A percentile compares a stretch with the other conserved stretches of the same genome.
Evolutionary conservation across 2,797 vertebrate species (phyloP).

Genomic region (Pangasius sanitwongsei): DNA sequence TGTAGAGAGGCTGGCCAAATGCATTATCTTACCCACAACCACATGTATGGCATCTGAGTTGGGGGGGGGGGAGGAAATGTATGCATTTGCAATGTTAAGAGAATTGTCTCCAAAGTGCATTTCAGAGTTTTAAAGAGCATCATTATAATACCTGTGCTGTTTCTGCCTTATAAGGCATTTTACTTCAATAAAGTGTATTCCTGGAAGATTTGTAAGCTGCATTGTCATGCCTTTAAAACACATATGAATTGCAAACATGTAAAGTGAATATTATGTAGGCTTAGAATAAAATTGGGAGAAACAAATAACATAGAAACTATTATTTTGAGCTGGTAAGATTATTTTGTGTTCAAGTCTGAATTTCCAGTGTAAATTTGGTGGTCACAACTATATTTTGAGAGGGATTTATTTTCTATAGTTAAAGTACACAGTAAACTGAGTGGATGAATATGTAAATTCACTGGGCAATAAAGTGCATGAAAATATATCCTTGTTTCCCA

Average conservation of each 20-base stretch:
- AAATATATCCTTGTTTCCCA: constrained; percentile 28
- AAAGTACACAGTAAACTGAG: constrained; percentile 36
- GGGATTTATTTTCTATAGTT: not conserved
- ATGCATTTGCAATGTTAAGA: constrained; percentile 42
- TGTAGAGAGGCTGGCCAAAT: constrained; percentile 71
- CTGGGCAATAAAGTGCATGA: constrained; percentile 55
- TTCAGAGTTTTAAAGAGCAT: constrained; percentile 59
- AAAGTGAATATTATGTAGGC: constrained; percentile 13
- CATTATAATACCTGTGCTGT: constrained; percentile 67
- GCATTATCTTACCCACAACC: constrained; percentile 44
- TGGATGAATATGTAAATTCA: constrained; percentile 34
- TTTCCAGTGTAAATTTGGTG: not conserved
- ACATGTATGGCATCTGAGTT: constrained; percentile 72
- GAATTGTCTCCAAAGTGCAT: constrained; percentile 51
- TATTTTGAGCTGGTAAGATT: not conserved
- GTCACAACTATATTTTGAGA: not conserved
- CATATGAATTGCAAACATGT: constrained; percentile 5
- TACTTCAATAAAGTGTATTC: constrained; percentile 80
- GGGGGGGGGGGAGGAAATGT: not conserved
- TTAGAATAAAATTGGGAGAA: constrained; percentile 32
- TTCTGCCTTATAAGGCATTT: constrained; percentile 73
- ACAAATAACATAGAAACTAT: not conserved
- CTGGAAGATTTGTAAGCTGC: constrained; percentile 53
- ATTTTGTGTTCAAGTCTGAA: constrained; percentile 6
- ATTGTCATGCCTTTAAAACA: constrained; percentile 32